A percentile compares a stretch with the other conserved stretches of the same genome.
Evolutionary conservation across 2,888 invertebrate species (phyloP).

Genomic region (Netelia inedita): DNA sequence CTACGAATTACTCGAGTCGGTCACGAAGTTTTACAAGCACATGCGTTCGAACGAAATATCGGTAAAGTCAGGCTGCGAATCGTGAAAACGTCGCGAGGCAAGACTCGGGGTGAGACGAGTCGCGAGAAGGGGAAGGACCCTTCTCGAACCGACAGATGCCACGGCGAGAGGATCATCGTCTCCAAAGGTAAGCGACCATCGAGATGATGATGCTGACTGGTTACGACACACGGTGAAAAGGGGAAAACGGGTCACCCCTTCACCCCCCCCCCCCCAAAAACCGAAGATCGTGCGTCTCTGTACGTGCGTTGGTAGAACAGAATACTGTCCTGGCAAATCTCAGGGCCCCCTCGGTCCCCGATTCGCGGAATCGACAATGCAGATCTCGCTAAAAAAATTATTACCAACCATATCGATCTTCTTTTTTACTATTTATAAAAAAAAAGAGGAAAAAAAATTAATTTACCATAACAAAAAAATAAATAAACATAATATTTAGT

Average conservation of each 20-base stretch:
- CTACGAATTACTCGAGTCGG: slow-evolving; percentile 46
- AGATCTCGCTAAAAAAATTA: slow-evolving; percentile 36
- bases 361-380: slow-evolving; percentile 42
- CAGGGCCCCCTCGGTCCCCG: not conserved
- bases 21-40: slow-evolving; percentile 6
- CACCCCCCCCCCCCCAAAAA: not conserved
- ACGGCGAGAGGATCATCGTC: slow-evolving; percentile 6
- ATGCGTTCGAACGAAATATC: slow-evolving; percentile 24
- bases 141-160: slow-evolving; percentile 60
- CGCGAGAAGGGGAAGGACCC: slow-evolving; percentile 55
- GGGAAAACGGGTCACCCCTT: slow-evolving; percentile 17
- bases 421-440: not conserved
- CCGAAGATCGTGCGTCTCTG: slow-evolving; percentile 17
- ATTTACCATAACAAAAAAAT: not conserved
- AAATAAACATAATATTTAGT: not conserved
- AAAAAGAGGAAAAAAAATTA: not conserved
- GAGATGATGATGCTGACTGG: slow-evolving; percentile 15
- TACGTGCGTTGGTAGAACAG: slow-evolving; percentile 57
- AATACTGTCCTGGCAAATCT: slow-evolving; percentile 24
- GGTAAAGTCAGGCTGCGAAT: slow-evolving; percentile 57
- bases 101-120: slow-evolving; percentile 7
- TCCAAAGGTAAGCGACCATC: slow-evolving; percentile 19
- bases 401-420: not conserved
- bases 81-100: not conserved
- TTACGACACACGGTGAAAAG: slow-evolving; percentile 8